These are phyloP conservation scores for Holocentrus rufus DNA, from an alignment of 2,797 vertebrate species.

Conservation along the genomic window DNA sequence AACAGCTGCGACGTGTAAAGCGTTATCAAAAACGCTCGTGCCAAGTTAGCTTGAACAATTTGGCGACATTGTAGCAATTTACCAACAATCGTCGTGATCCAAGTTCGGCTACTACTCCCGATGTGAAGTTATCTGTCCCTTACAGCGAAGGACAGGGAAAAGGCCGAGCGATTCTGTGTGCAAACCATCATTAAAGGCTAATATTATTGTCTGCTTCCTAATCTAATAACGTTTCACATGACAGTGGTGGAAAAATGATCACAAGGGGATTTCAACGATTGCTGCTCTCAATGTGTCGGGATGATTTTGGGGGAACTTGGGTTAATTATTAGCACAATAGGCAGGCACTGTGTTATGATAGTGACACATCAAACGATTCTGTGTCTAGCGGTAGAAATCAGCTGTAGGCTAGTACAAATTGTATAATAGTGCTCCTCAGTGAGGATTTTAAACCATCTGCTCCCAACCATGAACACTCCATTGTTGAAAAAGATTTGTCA, in stretches of 20 bases:
- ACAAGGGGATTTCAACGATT: slow-evolving; percentile 16
- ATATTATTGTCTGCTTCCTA: slow-evolving; percentile 31
- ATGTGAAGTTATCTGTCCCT: background rate
- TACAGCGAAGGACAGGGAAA: slow-evolving; percentile 14
- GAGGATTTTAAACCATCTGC: background rate
- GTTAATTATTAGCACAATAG: slow-evolving; percentile 28
- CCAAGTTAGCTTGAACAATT: slow-evolving; percentile 31
- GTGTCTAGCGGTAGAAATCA: slow-evolving; percentile 44
- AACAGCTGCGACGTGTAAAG: slow-evolving; percentile 20
- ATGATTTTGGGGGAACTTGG: slow-evolving; percentile 15
- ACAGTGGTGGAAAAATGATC: slow-evolving; percentile 42
- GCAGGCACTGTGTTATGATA: slow-evolving; percentile 27
- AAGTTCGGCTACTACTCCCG: background rate
- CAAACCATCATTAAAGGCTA: slow-evolving; percentile 52
- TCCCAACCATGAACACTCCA: background rate
- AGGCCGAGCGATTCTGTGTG: slow-evolving; percentile 41
- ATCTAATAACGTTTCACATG: slow-evolving; percentile 47
- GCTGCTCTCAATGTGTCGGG: slow-evolving; percentile 2
- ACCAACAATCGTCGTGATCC: background rate
- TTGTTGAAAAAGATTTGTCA: background rate
- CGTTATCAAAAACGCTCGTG: slow-evolving; percentile 1
- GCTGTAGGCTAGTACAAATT: slow-evolving; percentile 1
- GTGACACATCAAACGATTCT: slow-evolving; percentile 21
- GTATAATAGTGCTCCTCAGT: background rate
- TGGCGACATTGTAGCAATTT: slow-evolving; percentile 15